Evolutionary conservation across 2,888 invertebrate genomes (phyloP), one percentile per base, ranked within the genome.

Genomic region (Drosophila macrospina): DNA sequence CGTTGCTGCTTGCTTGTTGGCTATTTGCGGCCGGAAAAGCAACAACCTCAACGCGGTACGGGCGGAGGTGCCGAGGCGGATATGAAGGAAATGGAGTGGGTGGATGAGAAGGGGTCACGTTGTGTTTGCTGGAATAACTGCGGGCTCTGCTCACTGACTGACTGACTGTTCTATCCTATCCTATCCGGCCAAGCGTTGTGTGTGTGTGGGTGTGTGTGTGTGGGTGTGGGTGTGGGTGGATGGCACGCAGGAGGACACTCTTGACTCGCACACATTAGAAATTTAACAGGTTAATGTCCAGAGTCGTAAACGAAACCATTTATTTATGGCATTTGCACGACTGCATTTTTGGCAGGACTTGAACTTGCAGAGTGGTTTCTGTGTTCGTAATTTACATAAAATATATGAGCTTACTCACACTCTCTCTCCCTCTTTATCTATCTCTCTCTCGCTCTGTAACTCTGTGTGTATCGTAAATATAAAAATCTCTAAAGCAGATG

Each of bases 251-350:
- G 73, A 69, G 65, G 73, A 69, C 61, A 68, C 66, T 69, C 73
- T 72, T 67, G 78, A 78, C 78, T 74, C 60, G 62, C 64, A 83
- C 71, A 86, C 88, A 85, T 88, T 88, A 88, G 84, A 83, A 86
- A 86, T 88, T 85, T 85, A 85, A 86, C 88, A 86, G 88, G 85
- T 88, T 86, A 86, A 86, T 86, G 85, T 88, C 86, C 84, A 88
- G 84, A 86, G 88, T 86, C 88, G 88, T 88, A 86, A 86, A 84
- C 84, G 88, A 88, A 84, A 86, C 88, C 88, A 86, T 86, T 86
- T 88, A 86, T 88, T 86, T 81, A 86, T 88, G 88, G 79, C 78
- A 80, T 76, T 78, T 79, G 79, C 74, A 63, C 68, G 65, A 70
- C 34, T 61, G 73, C 57, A 69, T 72, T 78, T 78, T 77, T 62